Base-by-base conservation (phyloP, 2,113 vertebrate genomes). In the Centrocercus urophasianus region DNA sequence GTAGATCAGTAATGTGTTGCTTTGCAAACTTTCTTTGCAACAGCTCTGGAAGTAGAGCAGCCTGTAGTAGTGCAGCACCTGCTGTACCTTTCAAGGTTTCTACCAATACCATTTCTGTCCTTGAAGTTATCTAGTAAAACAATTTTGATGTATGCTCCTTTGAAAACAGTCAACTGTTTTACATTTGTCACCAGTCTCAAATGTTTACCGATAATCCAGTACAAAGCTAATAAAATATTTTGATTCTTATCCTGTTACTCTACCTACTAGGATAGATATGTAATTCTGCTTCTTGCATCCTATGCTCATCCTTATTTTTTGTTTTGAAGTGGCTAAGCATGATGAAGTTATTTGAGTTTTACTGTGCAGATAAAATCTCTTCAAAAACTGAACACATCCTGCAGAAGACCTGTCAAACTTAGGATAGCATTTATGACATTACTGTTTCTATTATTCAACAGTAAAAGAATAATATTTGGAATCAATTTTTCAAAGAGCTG, bases 401-500 rank as follows among this genome's bases (percentile, higher is more conserved):
- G 7, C 10, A 45, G 24, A 48, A 60, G 22, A 13, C 38, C n/a
- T 74, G 6, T 47, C 24, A 74, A 34, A 24, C n/a, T 21, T 22
- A n/a, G 48, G 43, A 34, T 25, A 71, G 14, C 28, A 38, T 25
- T 47, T 11, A 13, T 14, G 24, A 71, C 28, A 43, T 43, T 43
- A 43, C 42, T 16, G n/a, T 45, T 3, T 1, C 27, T 76, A 17
- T 21, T 24, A 42, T 42, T 43, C 36, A 78, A 24, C 42, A 59
- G 17, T 12, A 17, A 65, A 43, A 50, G 42, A 71, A 56, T 30
- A 48, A 25, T 32, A 47, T 56, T 63, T 63, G 48, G 19, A 40
- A 42, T 13, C 2, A 0, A 5, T 48, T 70, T 30, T 56, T 15
- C 28, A 48, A 25, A 47, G 47, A 76, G 38, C 5, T 1, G 2